Evolutionary conservation across 2,113 vertebrate species (phyloP).

Genomic region (Albula glossodonta): DNA sequence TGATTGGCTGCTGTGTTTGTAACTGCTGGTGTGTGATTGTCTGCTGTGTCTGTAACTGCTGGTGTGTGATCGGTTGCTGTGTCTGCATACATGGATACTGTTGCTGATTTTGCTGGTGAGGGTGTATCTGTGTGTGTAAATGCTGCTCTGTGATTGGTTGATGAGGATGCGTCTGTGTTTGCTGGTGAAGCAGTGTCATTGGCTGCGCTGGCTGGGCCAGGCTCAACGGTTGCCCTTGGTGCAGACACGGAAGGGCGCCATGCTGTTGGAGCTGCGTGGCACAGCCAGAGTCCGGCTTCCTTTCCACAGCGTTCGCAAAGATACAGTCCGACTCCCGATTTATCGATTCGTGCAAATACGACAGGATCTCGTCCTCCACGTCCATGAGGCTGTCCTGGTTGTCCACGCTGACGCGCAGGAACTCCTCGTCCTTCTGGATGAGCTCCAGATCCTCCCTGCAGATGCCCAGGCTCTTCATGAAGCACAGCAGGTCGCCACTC

Average conservation of each 20-base stretch:
- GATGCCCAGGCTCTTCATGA: conserved; percentile 77
- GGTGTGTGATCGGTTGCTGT: background rate
- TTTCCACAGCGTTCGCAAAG: conserved; percentile 55
- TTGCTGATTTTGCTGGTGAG: background rate
- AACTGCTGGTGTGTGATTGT: background rate
- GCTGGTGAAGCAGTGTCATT: conserved; percentile 3
- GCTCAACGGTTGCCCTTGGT: conserved; percentile 35
- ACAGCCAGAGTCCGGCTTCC: conserved; percentile 58
- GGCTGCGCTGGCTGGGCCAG: background rate
- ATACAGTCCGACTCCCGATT: conserved; percentile 62
- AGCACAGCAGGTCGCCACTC: conserved; percentile 71
- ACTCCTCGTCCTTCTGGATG: conserved; percentile 74
- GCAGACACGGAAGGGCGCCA: background rate
- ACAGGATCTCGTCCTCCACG: conserved; percentile 77
- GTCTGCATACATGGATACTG: background rate
- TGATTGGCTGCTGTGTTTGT: background rate
- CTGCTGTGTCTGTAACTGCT: conserved; percentile 53
- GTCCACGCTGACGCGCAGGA: conserved; percentile 68
- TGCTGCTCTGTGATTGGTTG: conserved; percentile 27
- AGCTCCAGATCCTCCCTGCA: conserved; percentile 75
- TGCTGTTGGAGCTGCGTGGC: conserved; percentile 55
- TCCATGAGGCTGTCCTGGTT: conserved; percentile 64
- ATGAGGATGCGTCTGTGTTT: conserved; percentile 37
- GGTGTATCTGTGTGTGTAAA: background rate
- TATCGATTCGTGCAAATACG: conserved; percentile 77